phyloP scores from a whole-genome alignment of 2,113 vertebrate species.

The Oncorhynchus gorbuscha region DNA sequence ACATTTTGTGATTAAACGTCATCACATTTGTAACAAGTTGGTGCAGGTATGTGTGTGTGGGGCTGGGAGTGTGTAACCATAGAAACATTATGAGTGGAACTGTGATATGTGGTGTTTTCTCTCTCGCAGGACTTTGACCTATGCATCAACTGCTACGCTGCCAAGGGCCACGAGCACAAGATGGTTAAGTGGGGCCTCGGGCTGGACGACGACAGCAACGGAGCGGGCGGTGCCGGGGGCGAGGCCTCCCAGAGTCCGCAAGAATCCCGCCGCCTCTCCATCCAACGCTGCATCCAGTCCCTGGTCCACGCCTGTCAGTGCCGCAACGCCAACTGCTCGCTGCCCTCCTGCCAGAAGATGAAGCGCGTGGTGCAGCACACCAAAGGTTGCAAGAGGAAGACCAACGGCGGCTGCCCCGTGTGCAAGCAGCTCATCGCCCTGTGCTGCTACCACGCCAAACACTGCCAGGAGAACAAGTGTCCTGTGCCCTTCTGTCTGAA shows the following conservation, averaged over 20 bases:
- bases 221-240: conserved; percentile 71
- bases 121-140: conserved; percentile 90
- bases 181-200: conserved; percentile 99
- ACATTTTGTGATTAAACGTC: not conserved
- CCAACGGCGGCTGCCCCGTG: conserved; percentile 95
- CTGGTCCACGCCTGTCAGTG: conserved; percentile 97
- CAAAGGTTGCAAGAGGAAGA: conserved; percentile 98
- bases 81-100: no score
- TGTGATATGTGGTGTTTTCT: not conserved
- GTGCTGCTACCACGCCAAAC: conserved; percentile 99
- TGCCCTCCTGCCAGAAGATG: conserved; percentile 99
- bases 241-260: conserved; percentile 96
- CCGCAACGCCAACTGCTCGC: conserved; percentile 95
- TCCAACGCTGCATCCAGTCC: conserved; percentile 99
- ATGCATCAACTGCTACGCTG: conserved; percentile 97
- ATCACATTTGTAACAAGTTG: not conserved
- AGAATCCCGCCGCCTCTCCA: conserved; percentile 94
- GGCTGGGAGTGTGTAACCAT: no score
- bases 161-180: conserved; percentile 93
- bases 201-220: conserved; percentile 90
- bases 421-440: conserved; percentile 99
- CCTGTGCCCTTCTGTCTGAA: conserved; percentile 99
- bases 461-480: conserved; percentile 99
- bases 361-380: conserved; percentile 98
- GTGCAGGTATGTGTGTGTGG: no score